phyloP scores from a whole-genome alignment of 1,140 invertebrate genomes.

The Drosophila dunni region DNA sequence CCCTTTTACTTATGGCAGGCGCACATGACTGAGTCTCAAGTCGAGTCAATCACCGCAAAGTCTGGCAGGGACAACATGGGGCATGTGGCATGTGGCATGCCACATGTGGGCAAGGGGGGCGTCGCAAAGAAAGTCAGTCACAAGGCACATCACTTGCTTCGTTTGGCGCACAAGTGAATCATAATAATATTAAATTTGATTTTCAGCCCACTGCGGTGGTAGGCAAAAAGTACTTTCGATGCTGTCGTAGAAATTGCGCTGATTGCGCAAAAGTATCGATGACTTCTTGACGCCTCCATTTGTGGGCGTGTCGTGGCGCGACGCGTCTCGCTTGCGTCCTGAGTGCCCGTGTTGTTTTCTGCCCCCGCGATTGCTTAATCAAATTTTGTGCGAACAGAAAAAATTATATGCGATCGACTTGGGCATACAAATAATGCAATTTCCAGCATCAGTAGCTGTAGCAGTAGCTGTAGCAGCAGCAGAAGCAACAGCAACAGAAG shows the following conservation, averaged over 20 bases:
- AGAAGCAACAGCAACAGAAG: background rate
- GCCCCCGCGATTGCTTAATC: slow-evolving; percentile 56
- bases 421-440: slow-evolving; percentile 76
- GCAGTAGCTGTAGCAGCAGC: background rate
- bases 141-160: slow-evolving; percentile 70
- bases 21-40: slow-evolving; percentile 49
- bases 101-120: background rate
- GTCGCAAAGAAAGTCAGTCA: slow-evolving; percentile 13
- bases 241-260: slow-evolving; percentile 71
- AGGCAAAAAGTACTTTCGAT: slow-evolving; percentile 41
- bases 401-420: slow-evolving; percentile 39
- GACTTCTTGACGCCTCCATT: slow-evolving; percentile 63
- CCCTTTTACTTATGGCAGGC: slow-evolving; percentile 30
- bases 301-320: slow-evolving; percentile 41
- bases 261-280: slow-evolving; percentile 83
- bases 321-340: background rate
- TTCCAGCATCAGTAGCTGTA: slow-evolving; percentile 48
- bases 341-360: slow-evolving; percentile 29
- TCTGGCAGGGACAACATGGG: background rate
- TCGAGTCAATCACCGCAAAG: slow-evolving; percentile 62
- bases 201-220: slow-evolving; percentile 60
- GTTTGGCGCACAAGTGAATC: slow-evolving; percentile 78
- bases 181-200: slow-evolving; percentile 84
- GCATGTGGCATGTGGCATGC: background rate
- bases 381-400: slow-evolving; percentile 61